Base-by-base conservation (phyloP, 2,113 vertebrate species). In the Lepus americanus region DNA sequence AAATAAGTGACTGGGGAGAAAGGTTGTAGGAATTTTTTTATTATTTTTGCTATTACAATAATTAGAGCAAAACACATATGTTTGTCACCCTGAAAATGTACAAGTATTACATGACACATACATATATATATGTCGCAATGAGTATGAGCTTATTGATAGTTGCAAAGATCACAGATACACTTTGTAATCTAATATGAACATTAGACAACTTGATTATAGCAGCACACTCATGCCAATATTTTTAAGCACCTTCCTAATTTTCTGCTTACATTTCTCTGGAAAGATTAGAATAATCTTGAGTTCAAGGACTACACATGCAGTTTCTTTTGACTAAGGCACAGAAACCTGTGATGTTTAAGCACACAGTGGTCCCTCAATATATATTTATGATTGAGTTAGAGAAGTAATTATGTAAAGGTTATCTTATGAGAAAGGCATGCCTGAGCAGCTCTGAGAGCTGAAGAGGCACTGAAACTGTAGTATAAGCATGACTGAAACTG, bases 261-360 rank as follows among this genome's bases (percentile, higher is more conserved):
- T 31, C 64, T 20, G 27, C 17, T 76, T 89, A 25, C 86, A 29
- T 89, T 94, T 53, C 55, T 74, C 36, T 10, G 2, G 20, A 12
- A 81, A 95, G 9, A 61, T 23, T 78, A 27, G 70, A 59, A 33
- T 49, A 83, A 44, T 87, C 51, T 93, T 95, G 16, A 59, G 53
- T 39, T 74, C 89, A 83, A 89, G 31, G 51, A 29, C 33, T 90
- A 16, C 12, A 20, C 1, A 59, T 73, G 12, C 11, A 6, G 25
- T 2, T 82, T 89, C 1, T 87, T 88, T 92, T 87, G 20, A 73
- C 2, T 61, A 25, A 84, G 31, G 3, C 5, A 36, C 36, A 90
- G 29, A 92, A 87, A 44, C 4, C 74, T 79, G n/a, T n/a, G 29
- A 61, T 69, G 9, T 66, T 29, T 90, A 2, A 9, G 13, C 44